phyloP scores from a whole-genome alignment of 2,113 vertebrate species.

The Epinephelus moara region DNA sequence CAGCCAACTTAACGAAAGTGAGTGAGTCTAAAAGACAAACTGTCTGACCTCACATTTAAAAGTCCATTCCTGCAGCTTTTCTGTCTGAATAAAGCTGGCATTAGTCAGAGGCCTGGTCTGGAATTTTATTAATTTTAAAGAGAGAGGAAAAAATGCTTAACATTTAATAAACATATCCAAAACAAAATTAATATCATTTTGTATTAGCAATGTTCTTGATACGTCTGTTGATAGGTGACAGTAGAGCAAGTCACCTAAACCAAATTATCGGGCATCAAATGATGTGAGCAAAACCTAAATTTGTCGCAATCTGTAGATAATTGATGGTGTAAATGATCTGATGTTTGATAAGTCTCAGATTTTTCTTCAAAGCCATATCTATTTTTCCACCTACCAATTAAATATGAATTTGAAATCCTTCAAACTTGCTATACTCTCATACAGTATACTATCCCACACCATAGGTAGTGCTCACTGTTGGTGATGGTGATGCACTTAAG shows the following conservation, averaged over 20 bases:
- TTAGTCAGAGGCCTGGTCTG: no score
- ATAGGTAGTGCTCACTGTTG: background rate
- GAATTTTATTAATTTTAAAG: no score
- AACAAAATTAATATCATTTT: background rate
- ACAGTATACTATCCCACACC: background rate
- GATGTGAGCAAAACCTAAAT: background rate
- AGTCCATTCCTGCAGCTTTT: background rate
- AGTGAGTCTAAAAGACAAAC: background rate
- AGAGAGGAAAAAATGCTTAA: background rate
- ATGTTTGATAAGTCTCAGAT: background rate
- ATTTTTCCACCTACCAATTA: no score
- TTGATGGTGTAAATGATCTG: background rate
- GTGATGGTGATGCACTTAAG: slow-evolving; percentile 40
- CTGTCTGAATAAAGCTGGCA: background rate
- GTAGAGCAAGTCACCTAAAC: no score
- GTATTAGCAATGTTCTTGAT: background rate
- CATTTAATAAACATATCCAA: background rate
- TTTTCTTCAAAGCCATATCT: background rate
- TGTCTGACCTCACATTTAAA: background rate
- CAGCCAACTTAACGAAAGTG: background rate
- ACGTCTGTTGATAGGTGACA: background rate
- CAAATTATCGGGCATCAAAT: background rate
- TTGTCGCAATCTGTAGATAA: no score
- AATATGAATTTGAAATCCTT: background rate
- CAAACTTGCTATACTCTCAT: background rate